Evolutionary conservation across 2,113 vertebrate species (phyloP).

Genomic region (Hippocampus comes): DNA sequence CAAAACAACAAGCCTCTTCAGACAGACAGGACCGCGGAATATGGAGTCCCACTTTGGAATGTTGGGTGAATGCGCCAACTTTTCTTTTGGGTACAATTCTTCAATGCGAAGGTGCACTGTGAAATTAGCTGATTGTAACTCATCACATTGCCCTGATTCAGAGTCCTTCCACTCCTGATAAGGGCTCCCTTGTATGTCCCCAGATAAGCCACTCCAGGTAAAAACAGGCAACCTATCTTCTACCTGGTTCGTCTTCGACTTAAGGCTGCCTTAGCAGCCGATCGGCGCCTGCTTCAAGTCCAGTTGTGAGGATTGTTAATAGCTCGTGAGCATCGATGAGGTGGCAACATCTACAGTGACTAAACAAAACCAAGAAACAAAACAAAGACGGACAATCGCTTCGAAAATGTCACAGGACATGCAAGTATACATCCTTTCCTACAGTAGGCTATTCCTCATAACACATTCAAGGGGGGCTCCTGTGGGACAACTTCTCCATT

Average conservation of each 20-base stretch:
- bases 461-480: constrained; percentile 66
- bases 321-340: constrained; percentile 61
- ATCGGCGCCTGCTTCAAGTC: constrained; percentile 57
- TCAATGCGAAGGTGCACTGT: constrained; percentile 61
- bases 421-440: constrained; percentile 66
- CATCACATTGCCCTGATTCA: constrained; percentile 66
- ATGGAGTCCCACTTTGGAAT: constrained; percentile 66
- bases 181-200: constrained; percentile 48
- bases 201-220: constrained; percentile 60
- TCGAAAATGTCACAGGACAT: constrained; percentile 60
- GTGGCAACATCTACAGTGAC: constrained; percentile 63
- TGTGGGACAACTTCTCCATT: constrained; percentile 59
- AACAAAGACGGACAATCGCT: constrained; percentile 41
- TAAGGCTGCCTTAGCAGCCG: constrained; percentile 63
- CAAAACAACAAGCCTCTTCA: constrained; percentile 30
- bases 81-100: constrained; percentile 16
- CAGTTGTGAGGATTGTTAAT: constrained; percentile 66
- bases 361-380: constrained; percentile 30
- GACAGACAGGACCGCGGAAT: constrained; percentile 50
- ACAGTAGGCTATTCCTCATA: constrained; percentile 64
- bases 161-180: constrained; percentile 47
- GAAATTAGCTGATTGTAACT: constrained; percentile 68
- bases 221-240: constrained; percentile 48
- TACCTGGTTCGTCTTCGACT: constrained; percentile 15
- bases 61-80: constrained; percentile 57